Conservation (phyloP, 2,888 invertebrate genomes). For the Acanthosepion esculentum region DNA sequence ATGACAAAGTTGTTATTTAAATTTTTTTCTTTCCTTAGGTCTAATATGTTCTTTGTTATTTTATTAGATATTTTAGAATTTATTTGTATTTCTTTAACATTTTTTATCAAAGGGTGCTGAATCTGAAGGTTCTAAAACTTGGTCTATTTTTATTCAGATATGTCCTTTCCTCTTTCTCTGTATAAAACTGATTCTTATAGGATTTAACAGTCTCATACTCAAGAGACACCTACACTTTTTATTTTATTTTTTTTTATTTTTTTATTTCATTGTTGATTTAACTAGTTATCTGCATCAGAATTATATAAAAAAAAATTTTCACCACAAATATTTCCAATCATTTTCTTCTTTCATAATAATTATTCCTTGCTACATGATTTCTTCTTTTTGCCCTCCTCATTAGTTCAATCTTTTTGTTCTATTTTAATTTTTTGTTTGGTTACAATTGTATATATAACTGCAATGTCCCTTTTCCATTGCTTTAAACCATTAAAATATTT, state of each 20-base stretch:
- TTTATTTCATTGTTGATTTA: not conserved
- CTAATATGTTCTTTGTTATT: not conserved
- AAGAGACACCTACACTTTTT: too few species aligned
- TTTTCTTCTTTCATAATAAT: not conserved
- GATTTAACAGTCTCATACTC: not conserved
- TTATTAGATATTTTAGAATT: not conserved
- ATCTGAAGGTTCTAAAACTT: not conserved
- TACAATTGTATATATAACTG: not conserved
- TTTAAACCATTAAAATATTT: not conserved
- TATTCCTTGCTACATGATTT: not conserved
- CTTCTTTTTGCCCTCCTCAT: not conserved
- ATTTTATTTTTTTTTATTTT: not conserved
- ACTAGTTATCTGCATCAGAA: not conserved
- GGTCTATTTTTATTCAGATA: slow-evolving; percentile 12
- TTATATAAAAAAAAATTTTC: not conserved
- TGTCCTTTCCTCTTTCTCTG: not conserved
- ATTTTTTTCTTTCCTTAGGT: not conserved
- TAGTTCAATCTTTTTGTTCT: not conserved
- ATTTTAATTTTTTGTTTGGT: not conserved
- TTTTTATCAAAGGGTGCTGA: slow-evolving; percentile 33
- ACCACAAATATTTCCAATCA: not conserved
- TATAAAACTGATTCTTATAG: not conserved
- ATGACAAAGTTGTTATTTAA: slow-evolving; percentile 18
- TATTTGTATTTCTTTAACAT: not conserved
- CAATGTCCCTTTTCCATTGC: not conserved